Conservation (phyloP, 2,797 vertebrate species). For the Rhynchotus rufescens region DNA sequence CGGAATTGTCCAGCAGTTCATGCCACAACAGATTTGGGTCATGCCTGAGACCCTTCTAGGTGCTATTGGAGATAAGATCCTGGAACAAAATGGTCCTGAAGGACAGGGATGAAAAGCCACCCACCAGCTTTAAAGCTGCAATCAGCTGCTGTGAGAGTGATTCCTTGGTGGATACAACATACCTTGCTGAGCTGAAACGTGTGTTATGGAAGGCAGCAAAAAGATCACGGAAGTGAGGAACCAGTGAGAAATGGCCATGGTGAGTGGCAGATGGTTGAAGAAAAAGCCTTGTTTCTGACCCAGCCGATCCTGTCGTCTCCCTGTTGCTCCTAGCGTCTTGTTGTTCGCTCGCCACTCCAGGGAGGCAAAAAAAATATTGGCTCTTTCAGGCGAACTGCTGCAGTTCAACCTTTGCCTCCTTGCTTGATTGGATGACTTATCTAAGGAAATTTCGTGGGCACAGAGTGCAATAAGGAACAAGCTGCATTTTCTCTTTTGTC, state of each 20-base stretch:
- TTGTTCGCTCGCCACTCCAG: background rate
- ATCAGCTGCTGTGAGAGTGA: fast-evolving
- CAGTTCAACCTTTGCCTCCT: conserved; percentile 71
- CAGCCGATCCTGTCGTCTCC: background rate
- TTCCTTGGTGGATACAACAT: background rate
- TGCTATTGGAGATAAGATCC: fast-evolving
- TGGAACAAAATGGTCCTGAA: background rate
- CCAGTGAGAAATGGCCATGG: conserved; percentile 2
- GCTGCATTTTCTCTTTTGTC: background rate
- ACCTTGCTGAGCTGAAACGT: conserved; percentile 5
- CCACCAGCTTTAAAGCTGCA: background rate
- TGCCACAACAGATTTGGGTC: background rate
- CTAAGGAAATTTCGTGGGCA: background rate
- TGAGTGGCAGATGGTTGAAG: background rate
- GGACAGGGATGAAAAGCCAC: background rate
- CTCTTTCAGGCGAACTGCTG: background rate
- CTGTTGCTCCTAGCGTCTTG: background rate
- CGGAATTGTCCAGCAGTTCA: background rate
- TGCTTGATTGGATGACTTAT: conserved; percentile 54
- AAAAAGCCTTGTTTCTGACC: background rate
- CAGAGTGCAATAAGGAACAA: background rate
- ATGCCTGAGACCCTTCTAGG: background rate
- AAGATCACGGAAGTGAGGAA: background rate
- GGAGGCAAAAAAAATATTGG: background rate
- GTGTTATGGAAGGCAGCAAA: background rate